These are phyloP conservation scores for Anguilla marmorata DNA, from an alignment of 2,797 vertebrate species.

Conservation along the genomic window DNA sequence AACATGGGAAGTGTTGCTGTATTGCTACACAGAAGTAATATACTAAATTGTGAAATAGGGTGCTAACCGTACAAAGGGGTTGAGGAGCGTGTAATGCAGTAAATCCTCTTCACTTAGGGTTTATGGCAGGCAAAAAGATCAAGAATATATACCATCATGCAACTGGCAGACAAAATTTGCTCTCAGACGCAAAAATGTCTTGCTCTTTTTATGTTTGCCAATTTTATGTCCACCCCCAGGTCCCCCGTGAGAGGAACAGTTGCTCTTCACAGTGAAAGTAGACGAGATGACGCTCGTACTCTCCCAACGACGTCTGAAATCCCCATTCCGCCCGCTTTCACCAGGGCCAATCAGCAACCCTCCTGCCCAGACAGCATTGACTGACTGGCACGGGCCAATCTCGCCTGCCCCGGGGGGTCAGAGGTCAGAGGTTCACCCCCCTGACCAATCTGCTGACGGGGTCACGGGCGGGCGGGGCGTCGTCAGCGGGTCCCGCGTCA, in stretches of 20 bases:
- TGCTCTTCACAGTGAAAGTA: neutral
- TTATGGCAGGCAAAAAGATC: neutral
- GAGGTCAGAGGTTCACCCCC: too few species aligned
- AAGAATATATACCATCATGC: neutral
- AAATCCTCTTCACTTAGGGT: neutral
- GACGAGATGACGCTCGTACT: neutral
- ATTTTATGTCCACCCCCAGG: neutral
- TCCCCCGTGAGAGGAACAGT: neutral
- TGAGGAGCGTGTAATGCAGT: neutral
- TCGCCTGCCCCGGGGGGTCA: slow-evolving; percentile 39
- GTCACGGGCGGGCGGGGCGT: slow-evolving; percentile 37
- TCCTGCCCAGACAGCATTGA: slow-evolving; percentile 37
- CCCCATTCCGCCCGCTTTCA: neutral
- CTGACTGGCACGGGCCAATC: slow-evolving; percentile 19
- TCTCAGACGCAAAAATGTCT: neutral
- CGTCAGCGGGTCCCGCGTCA: neutral
- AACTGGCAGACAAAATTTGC: neutral
- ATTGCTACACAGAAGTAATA: neutral
- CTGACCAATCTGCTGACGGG: slow-evolving; percentile 33
- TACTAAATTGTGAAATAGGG: neutral
- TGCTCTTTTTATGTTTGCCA: neutral
- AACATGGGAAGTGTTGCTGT: neutral
- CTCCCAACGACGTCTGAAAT: neutral
- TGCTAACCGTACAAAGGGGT: neutral
- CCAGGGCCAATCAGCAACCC: slow-evolving; percentile 14